Percentiles rank a stretch among this genome's conserved stretches.
phyloP scores from a whole-genome alignment of 2,113 vertebrate genomes.

The Gorsachius goisagi region DNA sequence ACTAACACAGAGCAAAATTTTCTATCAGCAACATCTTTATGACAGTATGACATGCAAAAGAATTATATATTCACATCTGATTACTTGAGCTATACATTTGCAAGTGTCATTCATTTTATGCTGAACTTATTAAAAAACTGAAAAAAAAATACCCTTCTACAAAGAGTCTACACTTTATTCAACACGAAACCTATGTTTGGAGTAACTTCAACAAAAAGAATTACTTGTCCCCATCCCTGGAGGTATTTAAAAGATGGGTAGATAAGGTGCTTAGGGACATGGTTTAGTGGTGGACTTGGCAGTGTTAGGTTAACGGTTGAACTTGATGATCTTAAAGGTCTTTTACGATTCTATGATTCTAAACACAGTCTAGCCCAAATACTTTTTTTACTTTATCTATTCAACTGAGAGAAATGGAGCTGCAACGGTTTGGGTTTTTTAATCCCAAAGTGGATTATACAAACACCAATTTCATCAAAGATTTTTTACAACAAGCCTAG shows the following conservation, averaged over 20 bases:
- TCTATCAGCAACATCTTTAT: not conserved
- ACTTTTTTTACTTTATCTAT: not conserved
- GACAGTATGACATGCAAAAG: not conserved
- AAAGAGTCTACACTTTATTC: not conserved
- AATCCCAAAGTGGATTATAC: constrained; percentile 45
- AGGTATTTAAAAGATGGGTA: too few relatives aligned
- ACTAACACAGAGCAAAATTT: not conserved
- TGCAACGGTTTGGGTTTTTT: not conserved
- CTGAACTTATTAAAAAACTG: not conserved
- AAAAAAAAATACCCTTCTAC: not conserved
- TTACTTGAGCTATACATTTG: not conserved
- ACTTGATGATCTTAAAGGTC: too few relatives aligned
- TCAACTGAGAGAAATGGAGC: constrained; percentile 12
- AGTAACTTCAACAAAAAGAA: not conserved
- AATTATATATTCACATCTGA: not conserved
- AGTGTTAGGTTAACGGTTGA: too few relatives aligned
- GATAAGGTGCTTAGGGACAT: too few relatives aligned
- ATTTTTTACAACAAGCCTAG: constrained; percentile 13
- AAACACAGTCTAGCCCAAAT: not conserved
- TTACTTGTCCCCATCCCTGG: not conserved
- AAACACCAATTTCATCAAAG: constrained; percentile 54
- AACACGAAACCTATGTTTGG: not conserved
- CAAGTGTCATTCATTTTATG: not conserved
- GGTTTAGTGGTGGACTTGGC: too few relatives aligned
- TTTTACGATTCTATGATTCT: not conserved